phyloP scores from a whole-genome alignment of 2,113 vertebrate genomes.

The Pelecanoides urinatrix region DNA sequence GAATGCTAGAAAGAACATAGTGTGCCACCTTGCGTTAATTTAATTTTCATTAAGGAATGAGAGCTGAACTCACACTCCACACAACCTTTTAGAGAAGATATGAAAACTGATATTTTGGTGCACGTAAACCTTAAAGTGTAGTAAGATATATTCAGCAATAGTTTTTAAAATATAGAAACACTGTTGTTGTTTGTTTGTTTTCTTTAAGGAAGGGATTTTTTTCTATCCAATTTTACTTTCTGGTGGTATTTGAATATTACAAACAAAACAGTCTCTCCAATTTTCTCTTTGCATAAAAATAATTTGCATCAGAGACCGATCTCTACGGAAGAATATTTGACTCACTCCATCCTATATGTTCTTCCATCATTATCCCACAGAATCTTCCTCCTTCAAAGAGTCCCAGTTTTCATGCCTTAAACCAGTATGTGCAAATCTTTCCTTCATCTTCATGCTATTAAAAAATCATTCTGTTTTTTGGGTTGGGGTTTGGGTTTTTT shows the following conservation, averaged over 20 bases:
- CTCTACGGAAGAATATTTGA: neutral
- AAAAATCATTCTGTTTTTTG: neutral
- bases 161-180: neutral
- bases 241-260: neutral
- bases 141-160: neutral
- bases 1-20: neutral
- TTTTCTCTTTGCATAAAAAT: neutral
- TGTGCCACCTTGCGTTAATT: neutral
- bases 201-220: neutral
- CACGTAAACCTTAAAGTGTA: neutral
- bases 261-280: neutral
- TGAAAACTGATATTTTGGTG: neutral
- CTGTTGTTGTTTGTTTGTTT: fast-evolving
- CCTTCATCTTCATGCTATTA: neutral
- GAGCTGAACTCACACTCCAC: neutral
- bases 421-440: neutral
- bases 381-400: neutral
- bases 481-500: neutral
- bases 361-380: neutral
- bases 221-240: neutral
- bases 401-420: neutral
- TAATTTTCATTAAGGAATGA: neutral
- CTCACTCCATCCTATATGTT: neutral
- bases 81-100: neutral
- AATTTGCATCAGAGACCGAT: neutral